Evolutionary conservation across 2,888 invertebrate genomes (phyloP).

Genomic region (Brachyptera risi): DNA sequence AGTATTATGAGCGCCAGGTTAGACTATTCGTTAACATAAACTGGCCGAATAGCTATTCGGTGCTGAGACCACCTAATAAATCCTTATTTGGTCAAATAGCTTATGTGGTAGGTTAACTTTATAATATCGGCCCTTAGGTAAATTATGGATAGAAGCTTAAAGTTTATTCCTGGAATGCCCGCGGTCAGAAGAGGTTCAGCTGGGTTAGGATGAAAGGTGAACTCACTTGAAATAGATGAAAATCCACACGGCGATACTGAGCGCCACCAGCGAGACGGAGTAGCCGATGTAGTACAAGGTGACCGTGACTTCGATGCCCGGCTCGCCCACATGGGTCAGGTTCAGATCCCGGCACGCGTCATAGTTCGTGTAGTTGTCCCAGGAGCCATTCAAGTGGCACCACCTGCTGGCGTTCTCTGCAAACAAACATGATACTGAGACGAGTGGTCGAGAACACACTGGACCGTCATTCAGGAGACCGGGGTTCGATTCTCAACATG

Average conservation of each 20-base stretch:
- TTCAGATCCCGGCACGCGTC: constrained; percentile 62
- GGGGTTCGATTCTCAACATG: too few species aligned
- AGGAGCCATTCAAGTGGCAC: constrained; percentile 74
- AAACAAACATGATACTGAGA: constrained; percentile 38
- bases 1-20: too few species aligned
- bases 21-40: too few species aligned
- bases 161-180: background rate
- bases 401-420: constrained; percentile 81
- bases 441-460: too few species aligned
- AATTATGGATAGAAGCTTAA: background rate
- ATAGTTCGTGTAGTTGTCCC: constrained; percentile 78
- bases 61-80: too few species aligned
- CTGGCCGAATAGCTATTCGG: too few species aligned
- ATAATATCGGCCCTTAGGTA: too few species aligned
- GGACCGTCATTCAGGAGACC: too few species aligned
- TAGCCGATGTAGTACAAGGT: constrained; percentile 83
- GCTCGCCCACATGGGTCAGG: constrained; percentile 47
- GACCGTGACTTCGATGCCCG: constrained; percentile 63
- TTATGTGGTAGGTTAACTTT: too few species aligned
- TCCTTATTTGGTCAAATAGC: too few species aligned
- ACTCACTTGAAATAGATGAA: constrained; percentile 89
- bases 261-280: constrained; percentile 73
- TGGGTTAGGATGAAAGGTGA: background rate
- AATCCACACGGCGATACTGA: constrained; percentile 77
- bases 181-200: background rate